A percentile compares a stretch with the other conserved stretches of the same genome.
Evolutionary conservation across 2,888 invertebrate species (phyloP).

Genomic region (Apomyelois bistriatella): DNA sequence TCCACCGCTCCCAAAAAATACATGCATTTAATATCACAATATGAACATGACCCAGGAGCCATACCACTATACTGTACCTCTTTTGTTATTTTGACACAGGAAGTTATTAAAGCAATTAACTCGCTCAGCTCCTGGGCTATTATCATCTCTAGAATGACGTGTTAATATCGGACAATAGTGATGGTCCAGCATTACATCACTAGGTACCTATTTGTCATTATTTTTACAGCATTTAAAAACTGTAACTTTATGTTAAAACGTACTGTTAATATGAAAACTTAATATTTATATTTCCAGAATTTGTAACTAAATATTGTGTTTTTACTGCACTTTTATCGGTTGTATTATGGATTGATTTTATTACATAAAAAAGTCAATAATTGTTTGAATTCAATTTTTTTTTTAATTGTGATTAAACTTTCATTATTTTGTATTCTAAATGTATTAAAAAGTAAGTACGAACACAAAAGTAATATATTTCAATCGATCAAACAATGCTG

Average conservation of each 20-base stretch:
- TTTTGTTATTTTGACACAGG: slow-evolving; percentile 81
- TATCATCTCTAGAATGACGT: slow-evolving; percentile 77
- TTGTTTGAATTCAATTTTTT: too few relatives aligned
- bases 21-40: slow-evolving; percentile 23
- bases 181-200: slow-evolving; percentile 30
- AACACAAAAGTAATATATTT: too few relatives aligned
- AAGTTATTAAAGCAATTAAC: slow-evolving; percentile 80
- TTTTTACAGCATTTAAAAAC: background rate
- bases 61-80: slow-evolving; percentile 60
- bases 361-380: too few relatives aligned
- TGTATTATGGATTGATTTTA: too few relatives aligned
- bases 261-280: background rate
- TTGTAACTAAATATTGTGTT: too few relatives aligned
- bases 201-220: background rate
- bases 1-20: background rate
- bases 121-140: slow-evolving; percentile 73
- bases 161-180: slow-evolving; percentile 70
- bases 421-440: too few relatives aligned
- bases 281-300: too few relatives aligned
- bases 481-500: too few relatives aligned
- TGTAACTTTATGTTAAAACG: background rate
- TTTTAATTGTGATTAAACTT: too few relatives aligned
- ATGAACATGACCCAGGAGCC: slow-evolving; percentile 49
- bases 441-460: too few relatives aligned
- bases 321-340: too few relatives aligned